A percentile compares a stretch with the other conserved stretches of the same genome.
Evolutionary conservation across 2,113 vertebrate species (phyloP).

Genomic region (Heterocephalus glaber): DNA sequence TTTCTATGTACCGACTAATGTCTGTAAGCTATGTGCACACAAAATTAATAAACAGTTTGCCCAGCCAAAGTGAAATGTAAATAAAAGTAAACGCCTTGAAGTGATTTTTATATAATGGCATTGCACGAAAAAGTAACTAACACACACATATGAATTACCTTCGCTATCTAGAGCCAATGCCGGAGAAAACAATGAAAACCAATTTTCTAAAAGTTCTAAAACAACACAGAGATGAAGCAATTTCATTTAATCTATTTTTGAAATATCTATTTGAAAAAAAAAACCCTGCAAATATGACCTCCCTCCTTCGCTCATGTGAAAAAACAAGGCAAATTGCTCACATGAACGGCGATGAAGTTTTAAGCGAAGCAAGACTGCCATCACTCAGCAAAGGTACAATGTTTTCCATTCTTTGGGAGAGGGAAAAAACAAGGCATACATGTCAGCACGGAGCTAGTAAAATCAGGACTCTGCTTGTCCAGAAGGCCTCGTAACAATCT

Average conservation of each 20-base stretch:
- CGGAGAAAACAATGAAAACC: not conserved
- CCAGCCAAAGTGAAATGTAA: slow-evolving; percentile 75
- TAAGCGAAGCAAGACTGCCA: slow-evolving; percentile 62
- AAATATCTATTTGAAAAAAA: not conserved
- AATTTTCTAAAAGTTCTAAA: slow-evolving; percentile 30
- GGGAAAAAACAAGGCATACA: slow-evolving; percentile 1
- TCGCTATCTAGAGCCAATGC: not conserved
- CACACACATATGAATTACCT: not conserved
- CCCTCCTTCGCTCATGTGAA: not conserved
- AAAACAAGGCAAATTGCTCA: slow-evolving; percentile 36
- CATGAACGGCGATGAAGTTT: not conserved
- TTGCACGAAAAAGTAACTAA: not conserved
- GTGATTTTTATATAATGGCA: not conserved
- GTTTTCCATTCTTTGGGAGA: slow-evolving; percentile 63
- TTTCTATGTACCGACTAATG: slow-evolving; percentile 81
- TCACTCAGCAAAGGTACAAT: slow-evolving; percentile 50
- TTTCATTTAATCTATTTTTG: not conserved
- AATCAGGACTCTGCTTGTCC: slow-evolving; percentile 63
- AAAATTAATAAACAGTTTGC: slow-evolving; percentile 83
- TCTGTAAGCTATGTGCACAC: slow-evolving; percentile 81
- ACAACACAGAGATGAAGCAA: not conserved
- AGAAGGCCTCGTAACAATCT: slow-evolving; percentile 43
- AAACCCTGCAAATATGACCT: not conserved
- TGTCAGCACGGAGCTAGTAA: slow-evolving; percentile 67
- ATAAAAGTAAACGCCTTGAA: slow-evolving; percentile 73